Base-by-base conservation (phyloP, 2,888 invertebrate genomes). In the Eilema depressum region DNA sequence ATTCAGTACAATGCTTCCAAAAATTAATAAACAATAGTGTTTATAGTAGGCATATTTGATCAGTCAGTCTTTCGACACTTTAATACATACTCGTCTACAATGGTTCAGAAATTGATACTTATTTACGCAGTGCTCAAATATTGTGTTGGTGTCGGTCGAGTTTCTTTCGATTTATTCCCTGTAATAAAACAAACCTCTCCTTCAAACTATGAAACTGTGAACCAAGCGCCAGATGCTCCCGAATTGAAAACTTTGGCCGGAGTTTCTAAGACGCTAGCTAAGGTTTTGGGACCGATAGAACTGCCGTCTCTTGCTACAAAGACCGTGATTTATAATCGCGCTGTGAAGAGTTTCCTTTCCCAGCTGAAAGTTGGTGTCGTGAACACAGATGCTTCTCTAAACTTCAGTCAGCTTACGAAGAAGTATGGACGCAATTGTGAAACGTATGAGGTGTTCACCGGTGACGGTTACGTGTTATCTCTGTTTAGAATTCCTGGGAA, bases 401-500 rank as follows among this genome's bases (percentile, higher is more conserved):
- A 53, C 4, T 53, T 65, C 56, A 56, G 23, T 2, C 56, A 56
- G 17, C 33, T 57, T 5, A n/a, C 56, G 8, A 56, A 14, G 5
- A 65, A 65, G 56, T 65, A 65, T 57, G 57, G 57, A 23, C 23
- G 8, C 23, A 8, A 65, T 25, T 33, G 17, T 25, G 65, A 65
- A 65, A 28, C 14, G 10, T 57, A 65, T 25, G 65, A 65, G 26
- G 57, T 65, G 0, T 56, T 33, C 17, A 65, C 65, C 7, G 33
- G 17, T 2, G 65, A 65, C 65, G 90, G 90, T 0, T 93, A 91
- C 68, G 66, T 88, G 0, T 79, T 94, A 20, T 79, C 81, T 0
- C 14, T 94, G 77, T 86, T 86, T 65, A 85, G 93, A 60, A 92
- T 93, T 47, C 92, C 91, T 0, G 75, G 85, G 0, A 83, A 88